A percentile compares a stretch with the other conserved stretches of the same genome.
phyloP scores from a whole-genome alignment of 1,140 invertebrate species.

The Hormaphis cornu region DNA sequence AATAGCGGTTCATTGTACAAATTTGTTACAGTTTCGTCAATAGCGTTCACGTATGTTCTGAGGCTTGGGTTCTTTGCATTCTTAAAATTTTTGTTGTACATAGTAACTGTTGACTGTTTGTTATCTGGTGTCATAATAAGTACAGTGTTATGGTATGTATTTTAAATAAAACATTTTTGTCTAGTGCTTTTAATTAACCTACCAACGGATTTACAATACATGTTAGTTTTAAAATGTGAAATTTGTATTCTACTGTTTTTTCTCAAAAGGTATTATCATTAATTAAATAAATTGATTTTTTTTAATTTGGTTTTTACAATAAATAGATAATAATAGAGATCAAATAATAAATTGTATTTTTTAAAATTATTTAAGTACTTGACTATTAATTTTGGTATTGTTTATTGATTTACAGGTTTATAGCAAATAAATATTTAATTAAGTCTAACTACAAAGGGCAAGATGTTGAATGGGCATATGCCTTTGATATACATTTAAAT shows the following conservation, averaged over 20 bases:
- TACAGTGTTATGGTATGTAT: conserved; percentile 74
- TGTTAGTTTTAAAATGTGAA: no score
- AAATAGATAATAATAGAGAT: no score
- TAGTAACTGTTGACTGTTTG: conserved; percentile 91
- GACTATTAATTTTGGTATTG: conserved; percentile 30
- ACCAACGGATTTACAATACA: no score
- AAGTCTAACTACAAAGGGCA: conserved; percentile 52
- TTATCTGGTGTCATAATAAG: conserved; percentile 77
- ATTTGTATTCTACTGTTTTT: no score
- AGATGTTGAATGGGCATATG: conserved; percentile 97
- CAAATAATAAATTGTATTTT: no score
- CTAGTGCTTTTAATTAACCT: no score
- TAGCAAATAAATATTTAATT: conserved; percentile 80
- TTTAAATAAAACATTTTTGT: no score
- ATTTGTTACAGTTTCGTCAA: conserved; percentile 66
- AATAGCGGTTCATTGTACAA: conserved; percentile 12
- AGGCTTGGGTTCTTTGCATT: conserved; percentile 65
- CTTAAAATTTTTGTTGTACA: conserved; percentile 80
- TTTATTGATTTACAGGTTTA: conserved; percentile 54
- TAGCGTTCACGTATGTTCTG: conserved; percentile 79
- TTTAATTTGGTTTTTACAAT: no score
- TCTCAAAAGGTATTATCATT: no score
- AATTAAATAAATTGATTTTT: no score
- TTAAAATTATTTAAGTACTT: background rate
- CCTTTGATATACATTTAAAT: conserved; percentile 97